Evolutionary conservation across 2,888 invertebrate genomes (phyloP).

Genomic region (Zygothrica quintamaculata): DNA sequence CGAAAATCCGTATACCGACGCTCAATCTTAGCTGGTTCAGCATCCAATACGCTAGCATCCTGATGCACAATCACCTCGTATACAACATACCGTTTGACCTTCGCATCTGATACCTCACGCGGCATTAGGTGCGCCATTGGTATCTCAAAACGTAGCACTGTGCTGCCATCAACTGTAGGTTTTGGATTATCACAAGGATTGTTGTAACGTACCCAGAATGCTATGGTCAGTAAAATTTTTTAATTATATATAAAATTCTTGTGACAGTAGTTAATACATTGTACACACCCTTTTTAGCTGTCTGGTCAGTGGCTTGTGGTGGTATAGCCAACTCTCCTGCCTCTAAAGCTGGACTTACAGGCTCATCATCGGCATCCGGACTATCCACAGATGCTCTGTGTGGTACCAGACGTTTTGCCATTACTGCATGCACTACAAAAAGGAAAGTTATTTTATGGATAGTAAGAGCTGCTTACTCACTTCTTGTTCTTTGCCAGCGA

Average conservation of each 20-base stretch:
- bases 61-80: constrained; percentile 88
- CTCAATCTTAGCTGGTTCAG: constrained; percentile 88
- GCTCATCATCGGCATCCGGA: constrained; percentile 77
- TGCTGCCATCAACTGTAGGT: constrained; percentile 76
- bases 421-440: constrained; percentile 83
- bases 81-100: constrained; percentile 88
- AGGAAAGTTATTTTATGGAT: constrained; percentile 5
- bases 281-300: constrained; percentile 69
- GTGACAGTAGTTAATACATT: no score
- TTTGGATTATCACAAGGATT: constrained; percentile 50
- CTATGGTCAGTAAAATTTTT: constrained; percentile 52
- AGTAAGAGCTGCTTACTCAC: constrained; percentile 25
- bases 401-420: constrained; percentile 78
- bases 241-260: no score
- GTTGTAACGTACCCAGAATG: constrained; percentile 80
- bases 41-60: constrained; percentile 85
- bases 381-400: constrained; percentile 70
- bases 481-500: constrained; percentile 10
- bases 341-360: constrained; percentile 83
- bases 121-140: constrained; percentile 88
- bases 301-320: constrained; percentile 53
- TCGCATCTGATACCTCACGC: constrained; percentile 86
- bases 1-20: constrained; percentile 90
- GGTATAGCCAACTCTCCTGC: constrained; percentile 80
- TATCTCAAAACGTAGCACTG: constrained; percentile 86